These are phyloP conservation scores for Conops quadrifasciatus DNA, from an alignment of 2,888 invertebrate species.

Conservation along the genomic window DNA sequence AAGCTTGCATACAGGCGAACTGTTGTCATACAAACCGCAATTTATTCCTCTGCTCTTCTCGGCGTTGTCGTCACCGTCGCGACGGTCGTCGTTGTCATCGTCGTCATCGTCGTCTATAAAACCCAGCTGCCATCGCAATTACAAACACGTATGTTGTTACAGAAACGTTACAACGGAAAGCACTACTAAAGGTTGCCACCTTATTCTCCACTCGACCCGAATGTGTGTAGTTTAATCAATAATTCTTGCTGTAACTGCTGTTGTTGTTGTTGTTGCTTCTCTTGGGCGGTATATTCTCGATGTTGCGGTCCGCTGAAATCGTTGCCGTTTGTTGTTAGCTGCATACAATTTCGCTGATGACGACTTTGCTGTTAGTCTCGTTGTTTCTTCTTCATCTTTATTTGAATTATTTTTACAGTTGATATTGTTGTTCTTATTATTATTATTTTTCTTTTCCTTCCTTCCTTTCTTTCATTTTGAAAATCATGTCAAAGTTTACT, in stretches of 20 bases:
- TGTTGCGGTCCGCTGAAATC: background rate
- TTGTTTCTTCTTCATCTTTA: background rate
- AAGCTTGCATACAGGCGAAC: constrained; percentile 52
- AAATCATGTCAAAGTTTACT: constrained; percentile 52
- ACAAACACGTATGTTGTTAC: background rate
- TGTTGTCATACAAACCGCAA: constrained; percentile 39
- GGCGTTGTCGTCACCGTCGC: background rate
- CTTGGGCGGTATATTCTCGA: background rate
- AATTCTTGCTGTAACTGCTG: constrained; percentile 37
- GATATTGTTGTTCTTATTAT: constrained; percentile 10
- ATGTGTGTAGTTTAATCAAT: constrained; percentile 53
- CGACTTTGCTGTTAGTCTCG: constrained; percentile 5
- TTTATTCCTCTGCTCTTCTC: constrained; percentile 25
- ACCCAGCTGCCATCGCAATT: background rate
- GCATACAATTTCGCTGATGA: background rate
- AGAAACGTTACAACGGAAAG: background rate
- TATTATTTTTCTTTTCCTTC: background rate
- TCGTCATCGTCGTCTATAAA: background rate
- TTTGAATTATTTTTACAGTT: constrained; percentile 13
- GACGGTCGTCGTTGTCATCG: no score
- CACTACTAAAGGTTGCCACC: background rate
- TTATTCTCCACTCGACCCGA: background rate
- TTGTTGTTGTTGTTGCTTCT: no score
- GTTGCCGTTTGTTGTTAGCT: background rate
- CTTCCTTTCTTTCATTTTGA: constrained; percentile 20